Evolutionary conservation across 2,888 invertebrate genomes (phyloP).

Genomic region (Alentia gelatinosa): DNA sequence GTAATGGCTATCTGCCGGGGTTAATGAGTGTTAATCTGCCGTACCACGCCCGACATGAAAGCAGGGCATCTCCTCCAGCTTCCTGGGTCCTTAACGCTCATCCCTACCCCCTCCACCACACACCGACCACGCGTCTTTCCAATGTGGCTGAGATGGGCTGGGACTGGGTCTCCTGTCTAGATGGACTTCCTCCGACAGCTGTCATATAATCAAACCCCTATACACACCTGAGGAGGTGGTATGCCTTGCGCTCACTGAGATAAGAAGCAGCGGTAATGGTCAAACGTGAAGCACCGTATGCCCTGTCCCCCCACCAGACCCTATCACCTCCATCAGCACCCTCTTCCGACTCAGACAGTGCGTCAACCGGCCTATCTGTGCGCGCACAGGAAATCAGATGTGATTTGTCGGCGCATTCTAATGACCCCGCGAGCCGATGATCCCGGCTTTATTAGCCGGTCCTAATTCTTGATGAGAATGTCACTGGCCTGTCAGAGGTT

Average conservation of each 20-base stretch:
- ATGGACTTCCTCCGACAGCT: conserved; percentile 6
- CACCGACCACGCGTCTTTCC: not conserved
- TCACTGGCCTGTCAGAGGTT: conserved; percentile 28
- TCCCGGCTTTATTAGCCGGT: conserved; percentile 35
- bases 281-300: not conserved
- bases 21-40: conserved; percentile 45
- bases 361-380: not conserved
- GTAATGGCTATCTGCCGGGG: conserved; percentile 49
- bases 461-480: conserved; percentile 49
- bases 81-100: conserved; percentile 44
- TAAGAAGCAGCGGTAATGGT: conserved; percentile 30
- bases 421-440: conserved; percentile 17
- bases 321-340: not conserved
- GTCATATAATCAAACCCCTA: conserved; percentile 47
- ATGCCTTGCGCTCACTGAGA: not conserved
- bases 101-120: not conserved
- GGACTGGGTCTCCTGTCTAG: not conserved
- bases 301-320: not conserved
- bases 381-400: conserved; percentile 45
- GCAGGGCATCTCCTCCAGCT: not conserved
- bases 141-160: no score
- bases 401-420: conserved; percentile 18
- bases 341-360: not conserved
- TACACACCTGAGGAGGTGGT: conserved; percentile 40
- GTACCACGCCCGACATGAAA: conserved; percentile 19